These are phyloP conservation scores for Hydrophis major DNA, from an alignment of 2,797 vertebrate genomes.

Conservation along the genomic window DNA sequence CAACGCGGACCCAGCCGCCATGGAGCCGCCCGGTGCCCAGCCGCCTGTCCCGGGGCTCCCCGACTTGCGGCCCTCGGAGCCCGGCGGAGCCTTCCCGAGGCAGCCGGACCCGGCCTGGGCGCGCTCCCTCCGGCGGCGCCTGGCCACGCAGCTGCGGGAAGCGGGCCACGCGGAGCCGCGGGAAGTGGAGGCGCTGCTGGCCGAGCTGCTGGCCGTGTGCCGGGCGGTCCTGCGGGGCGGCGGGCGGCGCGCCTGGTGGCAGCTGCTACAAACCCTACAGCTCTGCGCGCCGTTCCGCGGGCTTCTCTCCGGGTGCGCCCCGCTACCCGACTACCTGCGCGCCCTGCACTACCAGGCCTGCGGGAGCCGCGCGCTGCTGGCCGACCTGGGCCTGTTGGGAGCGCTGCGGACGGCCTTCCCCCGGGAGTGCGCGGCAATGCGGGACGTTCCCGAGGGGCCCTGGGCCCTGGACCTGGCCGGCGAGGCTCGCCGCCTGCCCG, in stretches of 20 bases:
- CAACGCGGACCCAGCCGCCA: background rate
- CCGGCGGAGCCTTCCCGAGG: slow-evolving; percentile 18
- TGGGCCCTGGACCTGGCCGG: background rate
- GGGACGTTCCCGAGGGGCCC: slow-evolving; percentile 16
- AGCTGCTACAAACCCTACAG: slow-evolving; percentile 53
- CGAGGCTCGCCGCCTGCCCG: background rate
- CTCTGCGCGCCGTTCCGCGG: slow-evolving; percentile 53
- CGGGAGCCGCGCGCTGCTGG: slow-evolving; percentile 35
- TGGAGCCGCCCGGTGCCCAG: background rate
- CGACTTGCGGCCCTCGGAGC: too few species aligned
- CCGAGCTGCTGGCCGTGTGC: slow-evolving; percentile 51
- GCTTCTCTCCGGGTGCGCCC: slow-evolving; percentile 27
- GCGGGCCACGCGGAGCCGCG: background rate
- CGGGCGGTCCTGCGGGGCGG: slow-evolving; percentile 29
- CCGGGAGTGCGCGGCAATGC: slow-evolving; percentile 41
- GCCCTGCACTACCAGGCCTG: slow-evolving; percentile 51
- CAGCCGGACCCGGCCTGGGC: slow-evolving; percentile 51
- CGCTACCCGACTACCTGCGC: slow-evolving; percentile 59
- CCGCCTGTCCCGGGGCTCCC: background rate
- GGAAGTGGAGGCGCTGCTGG: slow-evolving; percentile 28
- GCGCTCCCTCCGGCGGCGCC: slow-evolving; percentile 28
- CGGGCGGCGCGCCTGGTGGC: slow-evolving; percentile 53
- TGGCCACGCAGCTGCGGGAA: slow-evolving; percentile 42
- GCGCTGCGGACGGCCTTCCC: slow-evolving; percentile 58
- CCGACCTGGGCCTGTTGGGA: slow-evolving; percentile 53